Evolutionary conservation across 64 coral and sea anemone species (phyloP), one percentile per base, ranked within the genome.

Genomic region (Trachythela sp.): DNA sequence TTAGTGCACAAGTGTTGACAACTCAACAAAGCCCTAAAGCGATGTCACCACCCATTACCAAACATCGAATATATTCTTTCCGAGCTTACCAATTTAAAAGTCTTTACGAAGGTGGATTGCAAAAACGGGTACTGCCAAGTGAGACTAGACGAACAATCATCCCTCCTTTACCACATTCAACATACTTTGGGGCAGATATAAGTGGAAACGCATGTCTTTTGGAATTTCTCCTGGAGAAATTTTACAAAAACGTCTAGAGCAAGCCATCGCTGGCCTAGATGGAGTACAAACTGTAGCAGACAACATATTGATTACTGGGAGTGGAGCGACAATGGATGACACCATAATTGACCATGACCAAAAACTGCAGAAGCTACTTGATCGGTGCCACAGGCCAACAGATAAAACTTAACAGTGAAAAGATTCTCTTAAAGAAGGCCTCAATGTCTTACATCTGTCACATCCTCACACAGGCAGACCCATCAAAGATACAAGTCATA

Each of bases 391-490:
- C n/a, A n/a, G n/a, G n/a, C n/a, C 26, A 27, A 13, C 58, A 87
- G 2, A 26, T 87, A 18, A 87, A 87, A 9, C 51, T 87, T 2
- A 87, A 86, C 48, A 60, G 37, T 38, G 9, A 86, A 56, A 54
- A 30, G 0, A 5, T 0, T 40, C 10, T 48, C n/a, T n/a, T 85
- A 2, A 41, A 48, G 20, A 8, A 27, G 2, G 41, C 43, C 11
- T 85, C 36, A 20, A 40, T 83, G 41, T 75, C 48, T 2, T 90
- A 48, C 83, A 90, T 85, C 15, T 41, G 83, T 31, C 80, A 85
- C 48, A 13, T 90, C 0, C 48, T 90, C 30, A 85, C 50, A 2
- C 84, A 90, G 15, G 50, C 80, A 15, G 83, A 68, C 52, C 84
- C 86, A 4, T 51, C 24, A 1, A 87, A 87, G 38, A 15, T 87